Percentiles rank a stretch among this genome's conserved stretches.
Conservation (phyloP, 2,888 invertebrate genomes). For the Cabera pusaria region DNA sequence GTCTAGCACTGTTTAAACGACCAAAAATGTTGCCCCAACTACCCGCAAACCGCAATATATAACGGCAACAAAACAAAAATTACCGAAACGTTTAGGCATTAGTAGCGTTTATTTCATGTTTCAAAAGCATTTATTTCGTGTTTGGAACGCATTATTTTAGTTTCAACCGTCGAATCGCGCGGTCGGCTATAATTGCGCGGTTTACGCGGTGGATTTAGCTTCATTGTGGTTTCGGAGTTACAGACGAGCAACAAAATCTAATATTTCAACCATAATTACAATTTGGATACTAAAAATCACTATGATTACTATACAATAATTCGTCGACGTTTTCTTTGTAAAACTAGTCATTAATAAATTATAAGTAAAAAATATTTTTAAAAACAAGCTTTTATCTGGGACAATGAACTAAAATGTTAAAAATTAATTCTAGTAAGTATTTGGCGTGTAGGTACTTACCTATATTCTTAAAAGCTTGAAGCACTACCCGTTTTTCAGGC, state of each 20-base stretch:
- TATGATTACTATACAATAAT: too few relatives aligned
- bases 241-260: constrained; percentile 43
- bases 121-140: constrained; percentile 55
- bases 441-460: too few relatives aligned
- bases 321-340: too few relatives aligned
- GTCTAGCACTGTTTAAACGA: background rate
- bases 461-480: too few relatives aligned
- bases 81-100: constrained; percentile 16
- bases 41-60: constrained; percentile 29
- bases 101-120: constrained; percentile 14
- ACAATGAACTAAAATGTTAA: too few relatives aligned
- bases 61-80: constrained; percentile 19
- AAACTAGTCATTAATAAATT: too few relatives aligned
- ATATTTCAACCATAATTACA: too few relatives aligned
- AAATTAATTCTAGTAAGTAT: too few relatives aligned
- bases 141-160: constrained; percentile 64
- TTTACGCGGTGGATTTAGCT: constrained; percentile 62
- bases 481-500: too few relatives aligned
- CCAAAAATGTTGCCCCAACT: constrained; percentile 6
- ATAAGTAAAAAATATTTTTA: too few relatives aligned
- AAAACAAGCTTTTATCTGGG: too few relatives aligned
- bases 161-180: constrained; percentile 57
- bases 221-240: constrained; percentile 40
- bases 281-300: too few relatives aligned
- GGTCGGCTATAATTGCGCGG: constrained; percentile 66